These are phyloP conservation scores for Drosophila trapezifrons DNA, from an alignment of 1,140 invertebrate species.

Conservation along the genomic window DNA sequence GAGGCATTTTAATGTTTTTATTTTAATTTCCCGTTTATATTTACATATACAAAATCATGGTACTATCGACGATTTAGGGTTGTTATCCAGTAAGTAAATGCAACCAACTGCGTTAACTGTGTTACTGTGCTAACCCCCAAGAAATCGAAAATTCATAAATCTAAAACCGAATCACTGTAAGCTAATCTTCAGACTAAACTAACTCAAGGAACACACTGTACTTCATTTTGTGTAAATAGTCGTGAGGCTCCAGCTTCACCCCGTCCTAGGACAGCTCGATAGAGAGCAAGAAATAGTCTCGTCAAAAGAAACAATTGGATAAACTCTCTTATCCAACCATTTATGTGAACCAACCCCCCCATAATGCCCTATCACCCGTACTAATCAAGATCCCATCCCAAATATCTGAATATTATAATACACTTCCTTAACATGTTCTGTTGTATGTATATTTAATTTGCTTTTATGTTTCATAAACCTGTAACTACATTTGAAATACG, in stretches of 20 bases:
- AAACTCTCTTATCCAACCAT: conserved; percentile 25
- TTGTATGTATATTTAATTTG: conserved; percentile 40
- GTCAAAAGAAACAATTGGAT: conserved; percentile 53
- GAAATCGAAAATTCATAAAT: conserved; percentile 16
- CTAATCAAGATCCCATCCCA: conserved; percentile 38
- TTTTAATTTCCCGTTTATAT: conserved; percentile 66
- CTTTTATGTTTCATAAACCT: conserved; percentile 68
- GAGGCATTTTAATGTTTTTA: conserved; percentile 58
- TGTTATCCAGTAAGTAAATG: conserved; percentile 92
- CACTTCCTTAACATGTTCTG: conserved; percentile 16
- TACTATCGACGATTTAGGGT: conserved; percentile 85
- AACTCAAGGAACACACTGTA: conserved; percentile 41
- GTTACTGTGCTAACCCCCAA: conserved; percentile 72
- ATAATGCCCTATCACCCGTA: conserved; percentile 17
- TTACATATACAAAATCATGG: conserved; percentile 69
- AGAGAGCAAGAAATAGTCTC: conserved; percentile 66
- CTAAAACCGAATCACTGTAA: conserved; percentile 44
- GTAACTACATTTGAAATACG: conserved; percentile 32
- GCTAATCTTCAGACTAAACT: conserved; percentile 62
- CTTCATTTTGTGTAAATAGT: conserved; percentile 20
- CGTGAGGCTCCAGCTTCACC: conserved; percentile 19
- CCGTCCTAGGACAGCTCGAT: conserved; percentile 36
- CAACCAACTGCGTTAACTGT: conserved; percentile 41
- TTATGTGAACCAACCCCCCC: conserved; percentile 26
- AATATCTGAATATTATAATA: conserved; percentile 21